phyloP scores from a whole-genome alignment of 2,113 vertebrate species.

The Calyptomena viridis region DNA sequence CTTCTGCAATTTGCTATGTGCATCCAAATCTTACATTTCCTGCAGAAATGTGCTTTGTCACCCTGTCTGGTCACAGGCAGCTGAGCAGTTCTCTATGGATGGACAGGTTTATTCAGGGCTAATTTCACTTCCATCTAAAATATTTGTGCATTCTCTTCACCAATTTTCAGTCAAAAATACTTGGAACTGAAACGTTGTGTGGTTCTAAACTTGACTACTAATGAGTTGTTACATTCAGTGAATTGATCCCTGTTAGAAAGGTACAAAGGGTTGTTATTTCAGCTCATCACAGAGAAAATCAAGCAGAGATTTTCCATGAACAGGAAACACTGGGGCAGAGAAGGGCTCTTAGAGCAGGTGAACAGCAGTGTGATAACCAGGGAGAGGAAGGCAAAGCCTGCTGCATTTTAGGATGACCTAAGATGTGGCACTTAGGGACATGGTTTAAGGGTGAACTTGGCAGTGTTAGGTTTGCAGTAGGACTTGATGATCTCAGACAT shows the following conservation, averaged over 20 bases:
- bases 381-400: not conserved
- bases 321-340: not conserved
- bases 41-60: conserved; percentile 27
- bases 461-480: not conserved
- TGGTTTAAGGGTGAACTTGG: not conserved
- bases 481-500: not conserved
- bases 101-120: not conserved
- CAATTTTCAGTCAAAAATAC: not conserved
- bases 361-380: not conserved
- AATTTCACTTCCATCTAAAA: not conserved
- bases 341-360: not conserved
- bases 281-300: not conserved
- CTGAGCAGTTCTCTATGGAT: not conserved
- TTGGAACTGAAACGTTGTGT: not conserved
- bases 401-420: not conserved
- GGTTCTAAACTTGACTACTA: not conserved
- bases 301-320: not conserved
- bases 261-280: not conserved
- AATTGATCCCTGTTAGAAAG: not conserved
- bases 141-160: not conserved
- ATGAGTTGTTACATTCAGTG: not conserved
- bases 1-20: not conserved
- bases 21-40: not conserved
- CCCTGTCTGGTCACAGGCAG: not conserved
- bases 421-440: not conserved